A percentile compares a stretch with the other conserved stretches of the same genome.
Evolutionary conservation across 2,797 vertebrate species (phyloP).

Genomic region (Linurgus olivaceus): DNA sequence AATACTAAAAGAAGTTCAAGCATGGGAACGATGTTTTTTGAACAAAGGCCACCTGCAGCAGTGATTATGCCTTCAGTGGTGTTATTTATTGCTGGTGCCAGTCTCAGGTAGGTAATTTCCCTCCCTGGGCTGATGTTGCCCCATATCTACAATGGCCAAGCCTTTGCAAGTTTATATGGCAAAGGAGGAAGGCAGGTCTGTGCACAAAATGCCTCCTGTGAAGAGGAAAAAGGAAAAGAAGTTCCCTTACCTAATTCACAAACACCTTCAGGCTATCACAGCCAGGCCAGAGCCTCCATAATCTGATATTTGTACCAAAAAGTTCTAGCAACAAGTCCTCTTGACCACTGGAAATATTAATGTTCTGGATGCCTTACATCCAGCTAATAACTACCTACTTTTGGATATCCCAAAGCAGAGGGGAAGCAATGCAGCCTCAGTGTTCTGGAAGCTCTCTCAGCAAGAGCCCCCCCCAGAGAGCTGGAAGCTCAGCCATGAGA

Average conservation of each 20-base stretch:
- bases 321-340: neutral
- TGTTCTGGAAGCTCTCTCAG: neutral
- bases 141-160: fast-evolving
- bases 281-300: neutral
- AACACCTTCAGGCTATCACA: neutral
- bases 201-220: neutral
- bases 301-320: neutral
- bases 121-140: neutral
- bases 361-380: neutral
- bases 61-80: neutral
- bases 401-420: neutral
- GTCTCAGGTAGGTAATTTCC: neutral
- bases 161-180: neutral
- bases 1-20: neutral
- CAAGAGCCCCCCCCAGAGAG: neutral
- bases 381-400: neutral
- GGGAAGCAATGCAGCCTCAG: neutral
- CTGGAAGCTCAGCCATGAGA: neutral
- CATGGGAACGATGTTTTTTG: neutral
- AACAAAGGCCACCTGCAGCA: neutral
- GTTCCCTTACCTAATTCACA: neutral
- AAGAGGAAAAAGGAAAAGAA: neutral
- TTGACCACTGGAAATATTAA: neutral
- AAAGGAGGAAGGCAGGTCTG: neutral
- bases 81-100: neutral